Conservation (phyloP, 2,888 invertebrate genomes). For the Eurytoma adleriae region DNA sequence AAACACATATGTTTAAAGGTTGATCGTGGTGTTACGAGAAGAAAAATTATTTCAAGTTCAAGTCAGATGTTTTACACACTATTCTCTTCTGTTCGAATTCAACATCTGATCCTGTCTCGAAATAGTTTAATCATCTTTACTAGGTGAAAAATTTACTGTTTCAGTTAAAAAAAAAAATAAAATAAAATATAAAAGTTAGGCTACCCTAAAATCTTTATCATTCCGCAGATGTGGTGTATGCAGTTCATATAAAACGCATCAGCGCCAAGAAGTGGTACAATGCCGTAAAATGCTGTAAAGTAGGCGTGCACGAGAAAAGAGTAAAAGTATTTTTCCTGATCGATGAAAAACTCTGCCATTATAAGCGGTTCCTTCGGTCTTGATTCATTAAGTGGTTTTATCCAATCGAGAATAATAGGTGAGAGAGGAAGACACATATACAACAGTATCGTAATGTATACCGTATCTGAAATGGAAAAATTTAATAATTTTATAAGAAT, state of each 20-base stretch:
- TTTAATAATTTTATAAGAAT: background rate
- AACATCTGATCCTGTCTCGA: background rate
- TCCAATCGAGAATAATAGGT: conserved; percentile 55
- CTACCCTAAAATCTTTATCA: conserved; percentile 42
- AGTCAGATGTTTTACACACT: background rate
- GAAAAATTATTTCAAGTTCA: background rate
- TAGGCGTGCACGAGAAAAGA: conserved; percentile 45
- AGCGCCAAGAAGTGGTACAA: conserved; percentile 24
- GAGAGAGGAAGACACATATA: conserved; percentile 35
- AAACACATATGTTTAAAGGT: no score
- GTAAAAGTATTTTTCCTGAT: conserved; percentile 58
- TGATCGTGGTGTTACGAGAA: no score
- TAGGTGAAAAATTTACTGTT: background rate
- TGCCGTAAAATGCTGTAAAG: conserved; percentile 27
- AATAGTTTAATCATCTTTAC: background rate
- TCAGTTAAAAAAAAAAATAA: background rate
- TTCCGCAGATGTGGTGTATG: conserved; percentile 45
- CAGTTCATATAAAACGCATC: conserved; percentile 38
- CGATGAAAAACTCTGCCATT: conserved; percentile 58
- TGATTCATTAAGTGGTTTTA: conserved; percentile 57
- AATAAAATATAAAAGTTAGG: conserved; percentile 5
- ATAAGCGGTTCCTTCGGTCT: conserved; percentile 52
- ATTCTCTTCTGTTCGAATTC: background rate
- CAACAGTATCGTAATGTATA: background rate
- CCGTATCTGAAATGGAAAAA: background rate